Percentiles rank a stretch among this genome's conserved stretches.
These are phyloP conservation scores for Steinernema feltiae DNA, from an alignment of 1,140 invertebrate species.

Conservation along the genomic window DNA sequence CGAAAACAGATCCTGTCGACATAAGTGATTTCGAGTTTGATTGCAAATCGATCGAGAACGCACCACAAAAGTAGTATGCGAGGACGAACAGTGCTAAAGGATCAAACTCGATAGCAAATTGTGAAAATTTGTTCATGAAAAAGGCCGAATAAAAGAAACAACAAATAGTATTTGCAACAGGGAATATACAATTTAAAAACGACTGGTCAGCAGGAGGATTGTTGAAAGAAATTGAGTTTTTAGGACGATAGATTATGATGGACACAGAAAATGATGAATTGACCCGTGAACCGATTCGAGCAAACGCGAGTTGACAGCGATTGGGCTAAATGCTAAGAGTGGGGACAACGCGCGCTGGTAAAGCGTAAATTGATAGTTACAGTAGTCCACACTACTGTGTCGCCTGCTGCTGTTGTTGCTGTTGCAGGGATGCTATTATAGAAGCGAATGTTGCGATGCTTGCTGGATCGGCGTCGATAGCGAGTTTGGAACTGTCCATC, in stretches of 20 bases:
- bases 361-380: background rate
- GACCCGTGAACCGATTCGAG: conserved; percentile 10
- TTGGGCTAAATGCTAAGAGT: conserved; percentile 9
- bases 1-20: no score
- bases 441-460: background rate
- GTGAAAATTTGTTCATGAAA: background rate
- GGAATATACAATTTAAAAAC: background rate
- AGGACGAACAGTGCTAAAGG: no score
- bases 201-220: background rate
- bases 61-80: no score
- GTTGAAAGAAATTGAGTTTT: background rate
- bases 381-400: background rate
- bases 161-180: conserved; percentile 1
- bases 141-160: background rate
- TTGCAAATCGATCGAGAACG: no score
- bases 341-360: background rate
- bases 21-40: no score
- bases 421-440: background rate
- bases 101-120: no score
- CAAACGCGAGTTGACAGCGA: background rate
- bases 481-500: background rate
- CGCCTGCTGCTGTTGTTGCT: background rate
- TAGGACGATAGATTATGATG: background rate
- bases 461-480: background rate
- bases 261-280: background rate